Evolutionary conservation across 2,113 vertebrate species (phyloP).

Genomic region (Rhadina sibilatrix): DNA sequence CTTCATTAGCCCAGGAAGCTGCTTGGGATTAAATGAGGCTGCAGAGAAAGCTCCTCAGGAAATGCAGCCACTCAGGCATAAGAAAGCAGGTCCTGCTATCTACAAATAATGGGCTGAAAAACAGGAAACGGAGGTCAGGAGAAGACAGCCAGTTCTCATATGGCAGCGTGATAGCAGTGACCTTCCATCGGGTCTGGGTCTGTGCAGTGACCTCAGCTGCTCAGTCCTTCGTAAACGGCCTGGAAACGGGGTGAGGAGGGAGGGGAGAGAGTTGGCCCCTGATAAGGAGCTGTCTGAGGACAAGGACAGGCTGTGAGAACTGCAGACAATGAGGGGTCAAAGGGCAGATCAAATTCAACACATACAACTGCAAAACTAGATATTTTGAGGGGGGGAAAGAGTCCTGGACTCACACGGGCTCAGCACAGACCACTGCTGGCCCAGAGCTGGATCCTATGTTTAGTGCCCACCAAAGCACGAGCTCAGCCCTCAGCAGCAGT

Average conservation of each 20-base stretch:
- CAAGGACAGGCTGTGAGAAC: not conserved
- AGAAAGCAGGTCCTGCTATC: not conserved
- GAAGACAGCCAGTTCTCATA: not conserved
- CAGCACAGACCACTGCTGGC: not conserved
- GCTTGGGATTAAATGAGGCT: not conserved
- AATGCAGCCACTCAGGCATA: not conserved
- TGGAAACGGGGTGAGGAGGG: not conserved
- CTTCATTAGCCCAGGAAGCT: not conserved
- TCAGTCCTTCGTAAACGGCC: fast-evolving
- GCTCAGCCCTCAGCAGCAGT: not conserved
- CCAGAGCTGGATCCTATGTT: not conserved
- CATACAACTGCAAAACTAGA: not conserved
- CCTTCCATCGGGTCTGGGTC: not conserved
- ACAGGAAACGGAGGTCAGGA: not conserved
- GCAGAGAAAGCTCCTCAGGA: not conserved
- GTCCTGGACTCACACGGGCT: fast-evolving
- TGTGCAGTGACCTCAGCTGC: not conserved
- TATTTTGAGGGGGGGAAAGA: not conserved
- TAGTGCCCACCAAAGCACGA: not conserved
- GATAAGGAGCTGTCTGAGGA: not conserved
- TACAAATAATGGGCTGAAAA: not conserved
- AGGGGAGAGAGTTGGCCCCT: not conserved
- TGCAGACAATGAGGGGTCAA: not conserved
- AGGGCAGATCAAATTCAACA: not conserved
- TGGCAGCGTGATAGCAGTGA: not conserved